These are phyloP conservation scores for Siphlonurus alternatus DNA, from an alignment of 2,888 invertebrate species.

Conservation along the genomic window DNA sequence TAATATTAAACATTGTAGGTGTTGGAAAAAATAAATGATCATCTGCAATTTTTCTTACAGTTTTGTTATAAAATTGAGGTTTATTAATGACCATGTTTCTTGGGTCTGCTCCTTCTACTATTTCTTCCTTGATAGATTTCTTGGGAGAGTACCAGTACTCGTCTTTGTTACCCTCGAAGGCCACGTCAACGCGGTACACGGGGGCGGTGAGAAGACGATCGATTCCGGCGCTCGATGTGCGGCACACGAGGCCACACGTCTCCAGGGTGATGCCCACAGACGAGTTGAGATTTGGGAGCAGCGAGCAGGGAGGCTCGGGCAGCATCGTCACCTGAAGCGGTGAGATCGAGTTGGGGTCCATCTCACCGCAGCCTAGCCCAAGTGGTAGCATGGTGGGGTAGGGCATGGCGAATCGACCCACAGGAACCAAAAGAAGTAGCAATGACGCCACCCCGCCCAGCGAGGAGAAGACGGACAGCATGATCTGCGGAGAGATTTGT, in stretches of 20 bases:
- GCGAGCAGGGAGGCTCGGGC: slow-evolving; percentile 15
- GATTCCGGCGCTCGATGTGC: neutral
- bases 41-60: neutral
- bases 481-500: slow-evolving; percentile 29
- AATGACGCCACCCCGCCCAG: slow-evolving; percentile 48
- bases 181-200: neutral
- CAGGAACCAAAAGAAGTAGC: slow-evolving; percentile 49
- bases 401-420: slow-evolving; percentile 23
- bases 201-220: neutral
- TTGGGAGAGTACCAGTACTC: neutral
- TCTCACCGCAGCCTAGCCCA: slow-evolving; percentile 3
- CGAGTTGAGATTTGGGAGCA: slow-evolving; percentile 9
- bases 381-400: neutral
- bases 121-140: neutral
- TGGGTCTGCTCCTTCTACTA: neutral
- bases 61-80: neutral
- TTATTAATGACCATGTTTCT: neutral
- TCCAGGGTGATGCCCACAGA: slow-evolving; percentile 13
- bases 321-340: slow-evolving; percentile 11
- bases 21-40: neutral
- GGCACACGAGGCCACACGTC: slow-evolving; percentile 16
- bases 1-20: neutral
- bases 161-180: neutral
- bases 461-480: slow-evolving; percentile 47
- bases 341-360: neutral